Base-by-base conservation (phyloP, 2,797 vertebrate species). In the Crenuchus spilurus region DNA sequence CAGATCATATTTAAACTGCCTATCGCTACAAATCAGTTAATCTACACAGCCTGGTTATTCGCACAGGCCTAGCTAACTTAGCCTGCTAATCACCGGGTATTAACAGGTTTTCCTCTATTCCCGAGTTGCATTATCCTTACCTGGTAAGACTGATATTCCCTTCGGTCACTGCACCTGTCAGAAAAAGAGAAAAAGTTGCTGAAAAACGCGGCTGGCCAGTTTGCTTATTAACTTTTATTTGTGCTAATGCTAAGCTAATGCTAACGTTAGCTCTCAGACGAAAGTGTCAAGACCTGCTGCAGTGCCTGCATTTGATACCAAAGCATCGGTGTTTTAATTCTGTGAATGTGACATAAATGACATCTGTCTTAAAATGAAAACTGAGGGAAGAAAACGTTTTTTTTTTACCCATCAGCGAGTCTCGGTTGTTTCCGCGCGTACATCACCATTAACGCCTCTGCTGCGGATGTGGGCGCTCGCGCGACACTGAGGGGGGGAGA, bases 401-500 rank as follows among this genome's bases (percentile, higher is more conserved):
- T 70, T 84, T 81, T 82, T 97, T 98, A 99, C 97, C 96, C 97
- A 97, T 99, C 97, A 96, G 95, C 95, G 95, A 95, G 95, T 96
- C 96, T 97, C 93, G 96, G 85, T 94, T 96, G 96, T 96, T 99
- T 98, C 96, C 97, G 97, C 94, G 96, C 96, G 98, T 98, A 96
- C 97, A 98, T 98, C 95, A 98, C 97, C 97, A 97, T 99, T 95
- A 98, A 98, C 96, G 95, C 97, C 93, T 94, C 93, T 13, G 90
- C 88, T 95, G 94, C 26, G 60, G 48, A 95, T 94, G 95, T 92
- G 94, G 93, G 92, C 93, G 82, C 86, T 83, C 83, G 89, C 90
- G 91, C 92, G 90, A 91, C 90, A 90, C 91, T 90, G 87, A 89
- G 89, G 88, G 58, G 63, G 52, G 26, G 28, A 67, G 68, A 58